phyloP scores from a whole-genome alignment of 2,113 vertebrate species.

The Synchiropus splendidus region DNA sequence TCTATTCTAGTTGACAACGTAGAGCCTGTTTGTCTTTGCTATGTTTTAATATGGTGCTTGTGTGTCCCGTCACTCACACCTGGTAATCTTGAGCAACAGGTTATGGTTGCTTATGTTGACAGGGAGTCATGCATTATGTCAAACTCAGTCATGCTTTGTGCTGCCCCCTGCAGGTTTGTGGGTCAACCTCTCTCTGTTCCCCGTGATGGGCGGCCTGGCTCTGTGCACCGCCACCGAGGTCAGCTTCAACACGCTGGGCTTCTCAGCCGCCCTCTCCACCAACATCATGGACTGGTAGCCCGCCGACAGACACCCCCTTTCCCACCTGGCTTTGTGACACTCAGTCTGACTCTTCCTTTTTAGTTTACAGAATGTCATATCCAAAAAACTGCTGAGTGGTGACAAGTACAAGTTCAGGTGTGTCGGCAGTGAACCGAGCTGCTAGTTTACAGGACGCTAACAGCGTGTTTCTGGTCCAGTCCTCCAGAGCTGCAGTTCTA shows the following conservation, averaged over 20 bases:
- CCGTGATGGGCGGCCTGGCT: constrained; percentile 85
- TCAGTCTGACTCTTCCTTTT: constrained; percentile 4
- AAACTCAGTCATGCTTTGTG: too few species aligned
- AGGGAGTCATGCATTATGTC: too few species aligned
- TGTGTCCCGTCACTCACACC: too few species aligned
- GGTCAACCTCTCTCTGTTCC: constrained; percentile 88
- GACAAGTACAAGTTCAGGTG: constrained; percentile 95
- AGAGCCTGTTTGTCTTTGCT: too few species aligned
- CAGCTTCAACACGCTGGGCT: constrained; percentile 91
- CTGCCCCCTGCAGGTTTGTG: constrained; percentile 69
- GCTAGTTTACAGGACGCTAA: neutral
- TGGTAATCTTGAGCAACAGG: too few species aligned
- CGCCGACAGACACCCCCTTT: neutral
- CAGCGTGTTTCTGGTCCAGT: constrained; percentile 47
- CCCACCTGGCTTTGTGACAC: neutral
- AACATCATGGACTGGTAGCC: constrained; percentile 96
- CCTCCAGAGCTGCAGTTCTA: constrained; percentile 93
- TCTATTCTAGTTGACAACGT: too few species aligned
- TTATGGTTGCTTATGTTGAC: too few species aligned
- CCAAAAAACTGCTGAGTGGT: constrained; percentile 92
- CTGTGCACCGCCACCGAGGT: constrained; percentile 88
- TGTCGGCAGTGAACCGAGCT: constrained; percentile 9
- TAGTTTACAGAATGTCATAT: constrained; percentile 96
- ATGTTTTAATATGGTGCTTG: too few species aligned
- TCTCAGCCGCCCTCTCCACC: constrained; percentile 89